Conservation (phyloP, 2,888 invertebrate genomes). For the Tipula confusa region DNA sequence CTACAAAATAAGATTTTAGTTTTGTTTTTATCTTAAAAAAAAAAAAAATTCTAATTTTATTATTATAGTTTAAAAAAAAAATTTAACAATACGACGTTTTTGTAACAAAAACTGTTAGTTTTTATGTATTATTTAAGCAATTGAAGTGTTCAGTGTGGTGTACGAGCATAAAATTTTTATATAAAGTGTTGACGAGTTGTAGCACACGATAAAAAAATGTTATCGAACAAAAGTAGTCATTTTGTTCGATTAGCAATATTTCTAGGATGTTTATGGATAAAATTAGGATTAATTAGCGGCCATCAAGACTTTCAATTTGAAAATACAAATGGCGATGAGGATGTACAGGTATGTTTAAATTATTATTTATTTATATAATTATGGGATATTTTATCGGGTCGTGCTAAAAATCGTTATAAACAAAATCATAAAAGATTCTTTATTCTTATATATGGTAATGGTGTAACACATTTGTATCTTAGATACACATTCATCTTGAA, state of each 20-base stretch:
- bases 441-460: neutral
- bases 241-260: constrained; percentile 28
- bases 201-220: constrained; percentile 20
- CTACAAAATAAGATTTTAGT: neutral
- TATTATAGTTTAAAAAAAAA: neutral
- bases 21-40: neutral
- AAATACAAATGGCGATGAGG: constrained; percentile 38
- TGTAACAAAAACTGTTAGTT: neutral
- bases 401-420: neutral
- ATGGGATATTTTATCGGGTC: neutral
- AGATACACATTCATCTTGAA: neutral
- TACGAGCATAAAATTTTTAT: neutral
- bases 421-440: neutral
- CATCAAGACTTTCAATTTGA: constrained; percentile 48
- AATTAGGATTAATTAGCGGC: constrained; percentile 3
- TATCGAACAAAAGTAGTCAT: constrained; percentile 26
- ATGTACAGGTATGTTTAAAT: constrained; percentile 43
- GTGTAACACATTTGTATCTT: no score
- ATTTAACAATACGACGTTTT: neutral
- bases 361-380: neutral
- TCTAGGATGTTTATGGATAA: neutral
- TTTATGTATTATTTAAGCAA: neutral
- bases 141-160: neutral
- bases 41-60: constrained; percentile 4
- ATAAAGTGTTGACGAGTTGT: neutral